phyloP scores from a whole-genome alignment of 1,140 invertebrate species.

The Contarinia nasturtii region DNA sequence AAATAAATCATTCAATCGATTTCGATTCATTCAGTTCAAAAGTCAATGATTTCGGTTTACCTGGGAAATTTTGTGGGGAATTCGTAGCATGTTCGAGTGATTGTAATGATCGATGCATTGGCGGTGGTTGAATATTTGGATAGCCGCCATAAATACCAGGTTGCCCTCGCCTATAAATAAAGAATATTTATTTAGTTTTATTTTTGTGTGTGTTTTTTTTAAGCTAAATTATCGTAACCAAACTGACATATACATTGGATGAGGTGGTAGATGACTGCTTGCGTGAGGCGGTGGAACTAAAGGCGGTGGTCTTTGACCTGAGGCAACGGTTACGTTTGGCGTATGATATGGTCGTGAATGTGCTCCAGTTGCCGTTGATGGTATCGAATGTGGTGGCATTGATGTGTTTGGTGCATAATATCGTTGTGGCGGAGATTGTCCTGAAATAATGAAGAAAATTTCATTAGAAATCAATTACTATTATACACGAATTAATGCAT shows the following conservation, averaged over 20 bases:
- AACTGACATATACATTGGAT: neutral
- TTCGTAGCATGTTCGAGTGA: neutral
- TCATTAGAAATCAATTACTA: neutral
- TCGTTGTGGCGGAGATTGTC: conserved; percentile 17
- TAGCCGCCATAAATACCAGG: neutral
- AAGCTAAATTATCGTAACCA: no score
- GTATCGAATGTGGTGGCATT: neutral
- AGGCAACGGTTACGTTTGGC: neutral
- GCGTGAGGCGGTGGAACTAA: neutral
- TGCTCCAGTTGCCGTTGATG: neutral
- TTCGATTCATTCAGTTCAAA: no score
- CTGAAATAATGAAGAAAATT: conserved; percentile 5
- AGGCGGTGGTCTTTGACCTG: neutral
- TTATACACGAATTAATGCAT: neutral
- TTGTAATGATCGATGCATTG: neutral
- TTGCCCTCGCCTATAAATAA: neutral
- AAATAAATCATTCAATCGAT: neutral
- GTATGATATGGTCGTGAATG: neutral
- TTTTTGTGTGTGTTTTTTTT: no score
- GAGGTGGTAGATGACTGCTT: neutral
- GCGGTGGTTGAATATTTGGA: neutral
- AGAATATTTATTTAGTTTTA: neutral
- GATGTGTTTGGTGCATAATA: conserved; percentile 18
- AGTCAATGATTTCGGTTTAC: no score
- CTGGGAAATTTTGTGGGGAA: neutral